Evolutionary conservation across 2,113 vertebrate genomes (phyloP).

Genomic region (Labeo catla): DNA sequence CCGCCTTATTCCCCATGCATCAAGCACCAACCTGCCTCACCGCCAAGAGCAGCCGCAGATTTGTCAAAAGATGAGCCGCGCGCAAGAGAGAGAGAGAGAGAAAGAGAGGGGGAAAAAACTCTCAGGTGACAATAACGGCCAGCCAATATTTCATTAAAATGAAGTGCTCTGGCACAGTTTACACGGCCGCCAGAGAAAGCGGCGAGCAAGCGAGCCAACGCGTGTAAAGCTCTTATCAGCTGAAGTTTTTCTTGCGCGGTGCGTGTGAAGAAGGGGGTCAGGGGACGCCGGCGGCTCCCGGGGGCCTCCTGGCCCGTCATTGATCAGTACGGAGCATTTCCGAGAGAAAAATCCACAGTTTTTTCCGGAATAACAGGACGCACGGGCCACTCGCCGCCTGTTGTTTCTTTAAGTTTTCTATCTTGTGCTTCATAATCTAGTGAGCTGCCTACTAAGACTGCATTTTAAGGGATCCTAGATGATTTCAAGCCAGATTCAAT

Average conservation of each 20-base stretch:
- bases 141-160: constrained; percentile 94
- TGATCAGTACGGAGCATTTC: constrained; percentile 44
- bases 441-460: neutral
- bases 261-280: constrained; percentile 59
- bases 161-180: constrained; percentile 87
- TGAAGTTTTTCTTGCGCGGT: constrained; percentile 63
- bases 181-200: constrained; percentile 56
- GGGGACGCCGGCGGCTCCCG: constrained; percentile 48
- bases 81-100: constrained; percentile 36
- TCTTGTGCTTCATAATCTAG: neutral
- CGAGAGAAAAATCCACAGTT: neutral
- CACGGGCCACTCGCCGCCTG: constrained; percentile 1
- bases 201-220: constrained; percentile 43
- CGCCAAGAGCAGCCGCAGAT: constrained; percentile 80
- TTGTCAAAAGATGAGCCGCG: constrained; percentile 80
- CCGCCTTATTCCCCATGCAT: constrained; percentile 85
- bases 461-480: neutral
- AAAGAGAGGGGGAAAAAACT: constrained; percentile 52
- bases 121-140: constrained; percentile 85
- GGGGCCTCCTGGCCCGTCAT: constrained; percentile 49
- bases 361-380: constrained; percentile 40
- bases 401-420: neutral
- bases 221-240: constrained; percentile 70
- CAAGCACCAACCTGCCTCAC: constrained; percentile 81
- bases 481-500: neutral